A percentile compares a stretch with the other conserved stretches of the same genome.
Evolutionary conservation across 2,113 vertebrate species (phyloP).

Genomic region (Thunnus thynnus): DNA sequence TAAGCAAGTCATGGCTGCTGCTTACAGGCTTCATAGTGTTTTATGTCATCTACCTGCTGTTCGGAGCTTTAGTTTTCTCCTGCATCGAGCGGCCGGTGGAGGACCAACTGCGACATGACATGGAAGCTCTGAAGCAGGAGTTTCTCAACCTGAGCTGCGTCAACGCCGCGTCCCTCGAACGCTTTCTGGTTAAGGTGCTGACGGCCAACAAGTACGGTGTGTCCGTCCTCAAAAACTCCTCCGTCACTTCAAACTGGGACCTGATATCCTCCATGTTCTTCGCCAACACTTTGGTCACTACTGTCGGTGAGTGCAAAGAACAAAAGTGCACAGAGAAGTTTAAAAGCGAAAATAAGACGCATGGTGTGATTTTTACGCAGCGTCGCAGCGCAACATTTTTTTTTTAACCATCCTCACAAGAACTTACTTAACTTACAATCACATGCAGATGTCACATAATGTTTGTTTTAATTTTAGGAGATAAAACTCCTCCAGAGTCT

Average conservation of each 20-base stretch:
- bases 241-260: conserved; percentile 85
- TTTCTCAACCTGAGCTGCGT: conserved; percentile 89
- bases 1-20: conserved; percentile 76
- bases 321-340: not conserved
- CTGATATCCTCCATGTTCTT: conserved; percentile 92
- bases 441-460: no score
- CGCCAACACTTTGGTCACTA: conserved; percentile 92
- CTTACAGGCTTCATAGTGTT: conserved; percentile 76
- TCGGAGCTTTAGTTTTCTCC: conserved; percentile 90
- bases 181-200: conserved; percentile 85
- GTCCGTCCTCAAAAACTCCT: conserved; percentile 81
- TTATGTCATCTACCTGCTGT: conserved; percentile 87
- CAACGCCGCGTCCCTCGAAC: conserved; percentile 83
- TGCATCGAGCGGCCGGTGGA: conserved; percentile 90
- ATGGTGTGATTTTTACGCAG: conserved; percentile 35
- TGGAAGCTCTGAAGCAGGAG: conserved; percentile 81
- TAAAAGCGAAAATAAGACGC: not conserved
- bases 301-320: conserved; percentile 87
- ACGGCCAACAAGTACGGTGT: conserved; percentile 89
- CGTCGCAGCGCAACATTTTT: not conserved
- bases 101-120: conserved; percentile 82
- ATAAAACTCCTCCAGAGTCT: not conserved
- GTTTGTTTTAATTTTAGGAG: no score
- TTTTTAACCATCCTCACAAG: no score
- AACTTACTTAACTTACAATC: no score